These are phyloP conservation scores for Mercenaria mercenaria DNA, from an alignment of 1,140 invertebrate species.

Conservation along the genomic window DNA sequence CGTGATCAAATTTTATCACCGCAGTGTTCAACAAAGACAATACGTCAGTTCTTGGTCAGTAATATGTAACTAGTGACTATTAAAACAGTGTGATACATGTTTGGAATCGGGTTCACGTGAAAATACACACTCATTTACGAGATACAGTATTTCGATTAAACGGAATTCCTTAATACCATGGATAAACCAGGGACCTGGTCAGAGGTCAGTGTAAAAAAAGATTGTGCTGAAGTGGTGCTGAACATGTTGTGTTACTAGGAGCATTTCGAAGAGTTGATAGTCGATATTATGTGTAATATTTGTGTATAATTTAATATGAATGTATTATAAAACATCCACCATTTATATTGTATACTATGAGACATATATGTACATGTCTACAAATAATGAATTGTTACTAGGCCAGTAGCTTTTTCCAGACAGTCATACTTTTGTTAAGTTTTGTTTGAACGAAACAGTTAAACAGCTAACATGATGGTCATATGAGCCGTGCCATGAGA, in stretches of 20 bases:
- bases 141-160: not conserved
- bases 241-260: not conserved
- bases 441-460: not conserved
- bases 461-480: too few species aligned
- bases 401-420: conserved; percentile 2
- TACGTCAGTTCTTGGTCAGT: conserved; percentile 43
- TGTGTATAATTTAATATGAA: conserved; percentile 9
- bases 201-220: not conserved
- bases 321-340: conserved; percentile 3
- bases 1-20: conserved; percentile 39
- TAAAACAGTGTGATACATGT: not conserved
- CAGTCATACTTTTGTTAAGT: not conserved
- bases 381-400: not conserved
- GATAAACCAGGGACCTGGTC: not conserved
- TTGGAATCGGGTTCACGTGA: not conserved
- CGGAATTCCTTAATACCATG: not conserved
- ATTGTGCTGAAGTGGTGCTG: conserved; percentile 18
- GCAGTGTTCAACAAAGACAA: conserved; percentile 17
- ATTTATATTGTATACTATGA: conserved; percentile 6
- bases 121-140: not conserved
- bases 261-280: conserved; percentile 23
- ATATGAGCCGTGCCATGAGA: too few species aligned
- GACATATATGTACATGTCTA: not conserved
- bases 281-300: conserved; percentile 35
- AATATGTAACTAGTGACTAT: not conserved